These are phyloP conservation scores for Polia nebulosa DNA, from an alignment of 2,888 invertebrate genomes.

Conservation along the genomic window DNA sequence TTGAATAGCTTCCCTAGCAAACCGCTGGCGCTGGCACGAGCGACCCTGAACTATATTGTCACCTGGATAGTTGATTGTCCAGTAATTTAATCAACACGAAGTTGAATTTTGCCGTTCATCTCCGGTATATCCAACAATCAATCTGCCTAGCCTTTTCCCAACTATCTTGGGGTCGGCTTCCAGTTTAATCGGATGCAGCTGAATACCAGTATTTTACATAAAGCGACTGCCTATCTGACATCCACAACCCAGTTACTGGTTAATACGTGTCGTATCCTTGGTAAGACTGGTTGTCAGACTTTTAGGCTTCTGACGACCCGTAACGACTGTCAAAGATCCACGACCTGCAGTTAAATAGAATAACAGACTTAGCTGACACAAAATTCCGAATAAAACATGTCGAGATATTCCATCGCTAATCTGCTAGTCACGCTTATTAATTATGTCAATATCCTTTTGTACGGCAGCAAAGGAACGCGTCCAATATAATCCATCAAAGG, in stretches of 20 bases:
- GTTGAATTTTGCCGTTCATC: slow-evolving; percentile 8
- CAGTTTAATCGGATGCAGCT: no score
- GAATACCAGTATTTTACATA: no score
- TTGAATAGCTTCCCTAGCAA: slow-evolving; percentile 25
- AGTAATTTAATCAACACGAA: slow-evolving; percentile 8
- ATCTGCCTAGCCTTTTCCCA: no score
- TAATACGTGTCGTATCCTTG: no score
- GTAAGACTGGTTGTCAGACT: no score
- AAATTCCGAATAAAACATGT: background rate
- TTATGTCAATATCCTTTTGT: slow-evolving; percentile 10
- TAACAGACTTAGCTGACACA: background rate
- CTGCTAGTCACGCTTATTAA: slow-evolving; percentile 8
- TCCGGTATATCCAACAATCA: background rate
- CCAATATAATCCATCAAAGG: slow-evolving; percentile 39
- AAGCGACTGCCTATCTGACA: no score
- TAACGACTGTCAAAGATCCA: no score
- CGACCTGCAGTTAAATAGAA: background rate
- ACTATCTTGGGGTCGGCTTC: no score
- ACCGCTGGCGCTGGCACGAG: slow-evolving; percentile 15
- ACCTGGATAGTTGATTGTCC: slow-evolving; percentile 16
- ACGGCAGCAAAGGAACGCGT: slow-evolving; percentile 3
- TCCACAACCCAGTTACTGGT: no score
- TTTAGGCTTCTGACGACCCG: no score
- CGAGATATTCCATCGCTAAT: slow-evolving; percentile 10
- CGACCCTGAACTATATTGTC: slow-evolving; percentile 6